phyloP scores from a whole-genome alignment of 2,888 invertebrate genomes.

The Aproaerema taeniolella region DNA sequence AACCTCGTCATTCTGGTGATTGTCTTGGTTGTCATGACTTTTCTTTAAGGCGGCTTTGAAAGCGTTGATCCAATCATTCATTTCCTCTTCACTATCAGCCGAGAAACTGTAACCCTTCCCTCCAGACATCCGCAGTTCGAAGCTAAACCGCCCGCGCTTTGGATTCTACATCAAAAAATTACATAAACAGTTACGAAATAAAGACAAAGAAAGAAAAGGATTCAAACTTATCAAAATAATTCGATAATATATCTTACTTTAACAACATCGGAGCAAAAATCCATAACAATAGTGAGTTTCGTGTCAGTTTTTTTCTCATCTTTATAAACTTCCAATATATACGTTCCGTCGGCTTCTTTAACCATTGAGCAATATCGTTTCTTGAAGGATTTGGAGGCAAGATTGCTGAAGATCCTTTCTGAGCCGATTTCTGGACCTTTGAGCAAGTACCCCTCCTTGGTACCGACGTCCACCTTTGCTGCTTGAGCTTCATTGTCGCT shows the following conservation, averaged over 20 bases:
- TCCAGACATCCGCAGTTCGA: conserved; percentile 92
- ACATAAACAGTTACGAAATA: not conserved
- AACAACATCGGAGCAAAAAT: conserved; percentile 93
- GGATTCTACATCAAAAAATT: conserved; percentile 80
- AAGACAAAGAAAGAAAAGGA: too few species aligned
- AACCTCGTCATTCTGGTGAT: conserved; percentile 86
- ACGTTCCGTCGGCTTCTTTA: conserved; percentile 93
- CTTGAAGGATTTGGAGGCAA: conserved; percentile 95
- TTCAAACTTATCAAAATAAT: too few species aligned
- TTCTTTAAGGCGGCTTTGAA: conserved; percentile 90
- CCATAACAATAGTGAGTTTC: conserved; percentile 95
- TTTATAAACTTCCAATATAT: conserved; percentile 94
- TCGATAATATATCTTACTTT: too few species aligned
- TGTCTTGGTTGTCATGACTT: conserved; percentile 50
- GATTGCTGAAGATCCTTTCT: conserved; percentile 93
- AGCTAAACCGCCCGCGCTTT: conserved; percentile 90
- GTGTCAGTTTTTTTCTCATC: conserved; percentile 95
- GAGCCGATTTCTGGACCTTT: conserved; percentile 95
- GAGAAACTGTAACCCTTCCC: conserved; percentile 92
- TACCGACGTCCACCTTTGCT: conserved; percentile 85
- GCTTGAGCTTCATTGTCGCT: conserved; percentile 85
- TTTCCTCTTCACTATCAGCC: conserved; percentile 90
- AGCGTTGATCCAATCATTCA: conserved; percentile 89
- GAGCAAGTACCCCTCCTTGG: conserved; percentile 93
- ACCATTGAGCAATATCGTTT: conserved; percentile 91